A percentile compares a stretch with the other conserved stretches of the same genome.
These are phyloP conservation scores for Saccopteryx leptura DNA, from an alignment of 2,113 vertebrate genomes.

Conservation along the genomic window DNA sequence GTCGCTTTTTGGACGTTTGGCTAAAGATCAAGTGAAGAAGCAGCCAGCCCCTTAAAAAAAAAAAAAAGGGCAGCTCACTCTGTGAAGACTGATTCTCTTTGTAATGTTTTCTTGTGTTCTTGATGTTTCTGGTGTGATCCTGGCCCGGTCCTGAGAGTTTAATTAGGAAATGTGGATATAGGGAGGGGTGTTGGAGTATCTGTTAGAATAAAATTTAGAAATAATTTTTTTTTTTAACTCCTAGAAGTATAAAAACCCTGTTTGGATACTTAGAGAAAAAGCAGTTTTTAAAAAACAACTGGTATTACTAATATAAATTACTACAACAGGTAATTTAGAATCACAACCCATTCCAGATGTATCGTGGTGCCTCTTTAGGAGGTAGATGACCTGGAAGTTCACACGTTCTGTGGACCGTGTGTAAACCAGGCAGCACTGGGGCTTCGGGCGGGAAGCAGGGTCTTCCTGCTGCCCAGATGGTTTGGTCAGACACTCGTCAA, in stretches of 20 bases:
- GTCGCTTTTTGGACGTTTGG: too few species aligned
- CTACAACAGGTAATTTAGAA: neutral
- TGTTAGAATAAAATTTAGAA: slow-evolving; percentile 1
- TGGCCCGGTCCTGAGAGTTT: neutral
- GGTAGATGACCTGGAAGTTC: neutral
- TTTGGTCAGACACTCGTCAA: neutral
- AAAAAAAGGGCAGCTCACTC: neutral
- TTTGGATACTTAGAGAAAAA: neutral
- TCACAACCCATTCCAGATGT: neutral
- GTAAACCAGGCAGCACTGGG: neutral
- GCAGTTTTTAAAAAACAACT: neutral
- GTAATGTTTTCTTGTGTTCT: neutral
- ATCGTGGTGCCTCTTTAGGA: neutral
- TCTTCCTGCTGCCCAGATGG: too few species aligned
- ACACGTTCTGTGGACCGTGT: neutral
- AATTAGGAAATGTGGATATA: neutral
- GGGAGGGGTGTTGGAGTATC: neutral
- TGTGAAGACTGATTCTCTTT: neutral
- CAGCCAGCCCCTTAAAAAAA: neutral
- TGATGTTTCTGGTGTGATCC: neutral
- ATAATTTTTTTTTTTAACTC: neutral
- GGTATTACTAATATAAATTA: neutral
- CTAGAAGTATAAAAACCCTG: neutral
- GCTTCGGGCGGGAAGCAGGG: neutral
- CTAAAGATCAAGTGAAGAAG: too few species aligned